phyloP scores from a whole-genome alignment of 2,888 invertebrate genomes.

The Aleiodes testaceus region DNA sequence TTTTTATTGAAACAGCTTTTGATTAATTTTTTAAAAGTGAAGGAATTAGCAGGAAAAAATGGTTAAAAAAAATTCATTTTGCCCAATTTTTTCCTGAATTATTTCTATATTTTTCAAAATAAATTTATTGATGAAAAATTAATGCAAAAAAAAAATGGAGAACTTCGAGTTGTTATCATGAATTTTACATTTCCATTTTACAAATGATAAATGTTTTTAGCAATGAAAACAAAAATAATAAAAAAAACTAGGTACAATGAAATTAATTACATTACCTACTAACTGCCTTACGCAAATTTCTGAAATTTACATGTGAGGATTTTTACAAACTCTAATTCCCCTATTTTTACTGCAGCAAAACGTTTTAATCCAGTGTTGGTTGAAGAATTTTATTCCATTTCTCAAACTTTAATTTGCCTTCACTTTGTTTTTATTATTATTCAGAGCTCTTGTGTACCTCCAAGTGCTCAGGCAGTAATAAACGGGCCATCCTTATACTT shows the following conservation, averaged over 20 bases:
- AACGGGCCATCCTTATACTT: slow-evolving; percentile 62
- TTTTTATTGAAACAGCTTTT: too few species aligned
- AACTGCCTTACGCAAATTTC: slow-evolving; percentile 12
- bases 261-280: slow-evolving; percentile 21
- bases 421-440: background rate
- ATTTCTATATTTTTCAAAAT: too few species aligned
- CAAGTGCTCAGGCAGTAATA: slow-evolving; percentile 51
- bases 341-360: slow-evolving; percentile 28
- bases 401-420: slow-evolving; percentile 9
- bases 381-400: slow-evolving; percentile 36
- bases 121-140: too few species aligned
- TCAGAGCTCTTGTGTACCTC: background rate
- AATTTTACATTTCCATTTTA: background rate
- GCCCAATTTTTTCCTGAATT: too few species aligned
- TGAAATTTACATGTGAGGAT: slow-evolving; percentile 3
- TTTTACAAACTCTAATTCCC: slow-evolving; percentile 17
- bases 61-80: too few species aligned
- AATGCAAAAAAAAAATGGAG: too few species aligned
- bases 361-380: slow-evolving; percentile 25
- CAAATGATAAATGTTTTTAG: slow-evolving; percentile 20
- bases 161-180: background rate
- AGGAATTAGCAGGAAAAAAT: too few species aligned
- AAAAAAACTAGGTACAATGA: slow-evolving; percentile 1
- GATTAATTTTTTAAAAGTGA: too few species aligned
- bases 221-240: background rate